These are phyloP conservation scores for Drosophila greeni DNA, from an alignment of 2,888 invertebrate genomes.

Conservation along the genomic window DNA sequence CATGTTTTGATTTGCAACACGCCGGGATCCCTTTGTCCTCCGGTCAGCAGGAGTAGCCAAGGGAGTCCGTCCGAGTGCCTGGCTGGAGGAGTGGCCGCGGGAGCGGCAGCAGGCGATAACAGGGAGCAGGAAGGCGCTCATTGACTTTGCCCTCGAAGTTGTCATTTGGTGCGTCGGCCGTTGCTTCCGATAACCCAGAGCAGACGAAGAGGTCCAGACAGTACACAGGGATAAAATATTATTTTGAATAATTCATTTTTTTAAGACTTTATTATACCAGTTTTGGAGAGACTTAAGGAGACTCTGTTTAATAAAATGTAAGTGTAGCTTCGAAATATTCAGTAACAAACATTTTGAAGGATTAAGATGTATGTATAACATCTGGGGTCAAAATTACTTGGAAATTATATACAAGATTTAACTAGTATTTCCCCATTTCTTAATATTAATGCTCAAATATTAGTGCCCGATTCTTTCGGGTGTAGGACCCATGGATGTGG, in stretches of 20 bases:
- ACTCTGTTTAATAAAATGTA: too few species aligned
- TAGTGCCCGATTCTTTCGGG: background rate
- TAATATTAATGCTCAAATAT: too few species aligned
- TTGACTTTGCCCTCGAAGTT: constrained; percentile 75
- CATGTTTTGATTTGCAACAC: constrained; percentile 77
- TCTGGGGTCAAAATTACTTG: background rate
- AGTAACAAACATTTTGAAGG: too few species aligned
- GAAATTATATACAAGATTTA: background rate
- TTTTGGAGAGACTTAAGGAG: too few species aligned
- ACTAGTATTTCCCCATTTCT: too few species aligned
- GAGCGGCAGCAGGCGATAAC: constrained; percentile 44
- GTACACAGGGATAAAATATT: constrained; percentile 8
- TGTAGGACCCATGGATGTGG: constrained; percentile 15
- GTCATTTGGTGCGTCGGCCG: constrained; percentile 58
- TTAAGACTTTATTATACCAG: too few species aligned
- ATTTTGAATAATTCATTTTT: too few species aligned
- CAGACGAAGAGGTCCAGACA: constrained; percentile 3
- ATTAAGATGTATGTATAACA: too few species aligned
- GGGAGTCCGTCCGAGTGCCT: background rate
- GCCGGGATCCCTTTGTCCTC: constrained; percentile 73
- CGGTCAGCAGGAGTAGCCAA: constrained; percentile 35
- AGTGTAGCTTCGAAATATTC: too few species aligned
- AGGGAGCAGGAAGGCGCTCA: constrained; percentile 70
- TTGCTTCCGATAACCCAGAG: constrained; percentile 51
- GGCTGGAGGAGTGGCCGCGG: constrained; percentile 2